Percentiles rank a stretch among this genome's conserved stretches.
phyloP scores from a whole-genome alignment of 1,140 invertebrate genomes.

The Paracyclopina nana region DNA sequence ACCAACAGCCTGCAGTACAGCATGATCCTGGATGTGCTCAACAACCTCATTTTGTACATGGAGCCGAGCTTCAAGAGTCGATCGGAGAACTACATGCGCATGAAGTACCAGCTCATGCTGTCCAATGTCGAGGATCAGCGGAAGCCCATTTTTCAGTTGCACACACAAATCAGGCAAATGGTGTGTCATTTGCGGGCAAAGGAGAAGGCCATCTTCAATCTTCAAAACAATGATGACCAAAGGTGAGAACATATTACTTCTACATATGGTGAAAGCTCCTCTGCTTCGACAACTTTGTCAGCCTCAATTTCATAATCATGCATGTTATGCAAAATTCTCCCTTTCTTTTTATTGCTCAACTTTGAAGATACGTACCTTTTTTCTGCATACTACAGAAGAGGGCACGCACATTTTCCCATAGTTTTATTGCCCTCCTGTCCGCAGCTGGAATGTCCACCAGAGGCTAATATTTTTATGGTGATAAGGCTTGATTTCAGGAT shows the following conservation, averaged over 20 bases:
- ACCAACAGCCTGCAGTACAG: constrained; percentile 71
- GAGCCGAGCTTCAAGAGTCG: constrained; percentile 65
- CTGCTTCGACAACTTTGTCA: no score
- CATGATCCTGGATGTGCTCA: constrained; percentile 90
- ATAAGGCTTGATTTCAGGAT: no score
- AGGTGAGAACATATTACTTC: constrained; percentile 2
- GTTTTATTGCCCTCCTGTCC: no score
- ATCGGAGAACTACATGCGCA: constrained; percentile 31
- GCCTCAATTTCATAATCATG: no score
- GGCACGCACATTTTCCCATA: no score
- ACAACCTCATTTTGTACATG: constrained; percentile 86
- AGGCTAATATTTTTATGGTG: no score
- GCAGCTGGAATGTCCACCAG: no score
- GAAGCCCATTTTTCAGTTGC: constrained; percentile 70
- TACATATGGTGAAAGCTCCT: no score
- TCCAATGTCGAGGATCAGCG: constrained; percentile 72
- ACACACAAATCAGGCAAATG: constrained; percentile 53
- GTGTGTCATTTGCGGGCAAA: constrained; percentile 49
- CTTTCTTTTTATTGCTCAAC: no score
- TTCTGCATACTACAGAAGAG: no score
- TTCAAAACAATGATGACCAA: not conserved
- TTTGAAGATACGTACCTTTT: no score
- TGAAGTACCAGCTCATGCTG: constrained; percentile 78
- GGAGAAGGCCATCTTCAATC: constrained; percentile 14
- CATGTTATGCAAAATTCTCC: no score